A percentile compares a stretch with the other conserved stretches of the same genome.
Conservation (phyloP, 2,113 vertebrate genomes). For the Anoura caudifer region DNA sequence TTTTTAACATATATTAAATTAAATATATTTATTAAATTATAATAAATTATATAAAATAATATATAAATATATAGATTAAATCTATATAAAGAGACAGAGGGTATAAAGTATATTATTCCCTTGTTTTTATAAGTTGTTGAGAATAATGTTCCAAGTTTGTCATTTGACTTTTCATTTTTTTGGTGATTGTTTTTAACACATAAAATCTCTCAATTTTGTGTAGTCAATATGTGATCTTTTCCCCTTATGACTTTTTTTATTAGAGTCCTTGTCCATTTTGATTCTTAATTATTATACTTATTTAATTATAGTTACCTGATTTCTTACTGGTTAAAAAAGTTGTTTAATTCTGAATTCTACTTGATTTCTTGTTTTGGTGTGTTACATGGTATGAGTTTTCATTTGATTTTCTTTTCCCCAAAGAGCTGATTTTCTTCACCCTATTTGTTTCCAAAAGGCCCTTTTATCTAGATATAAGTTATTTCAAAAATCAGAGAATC, state of each 20-base stretch:
- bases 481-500: neutral
- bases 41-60: neutral
- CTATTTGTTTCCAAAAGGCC: neutral
- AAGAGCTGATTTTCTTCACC: neutral
- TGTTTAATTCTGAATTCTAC: constrained; percentile 9
- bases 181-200: neutral
- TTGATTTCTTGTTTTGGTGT: neutral
- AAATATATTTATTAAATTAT: neutral
- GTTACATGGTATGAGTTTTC: neutral
- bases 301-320: neutral
- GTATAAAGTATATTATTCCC: neutral
- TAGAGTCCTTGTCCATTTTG: neutral
- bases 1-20: neutral
- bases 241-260: neutral
- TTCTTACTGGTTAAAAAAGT: neutral
- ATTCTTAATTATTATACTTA: neutral
- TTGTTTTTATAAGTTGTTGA: constrained; percentile 37
- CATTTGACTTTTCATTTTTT: neutral
- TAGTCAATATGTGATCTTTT: neutral
- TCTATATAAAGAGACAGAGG: neutral
- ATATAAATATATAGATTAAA: neutral
- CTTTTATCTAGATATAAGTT: neutral
- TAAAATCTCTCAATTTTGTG: neutral
- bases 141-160: neutral
- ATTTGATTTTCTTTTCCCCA: neutral